phyloP scores from a whole-genome alignment of 1,140 invertebrate genomes.

The Lordiphosa mommai region DNA sequence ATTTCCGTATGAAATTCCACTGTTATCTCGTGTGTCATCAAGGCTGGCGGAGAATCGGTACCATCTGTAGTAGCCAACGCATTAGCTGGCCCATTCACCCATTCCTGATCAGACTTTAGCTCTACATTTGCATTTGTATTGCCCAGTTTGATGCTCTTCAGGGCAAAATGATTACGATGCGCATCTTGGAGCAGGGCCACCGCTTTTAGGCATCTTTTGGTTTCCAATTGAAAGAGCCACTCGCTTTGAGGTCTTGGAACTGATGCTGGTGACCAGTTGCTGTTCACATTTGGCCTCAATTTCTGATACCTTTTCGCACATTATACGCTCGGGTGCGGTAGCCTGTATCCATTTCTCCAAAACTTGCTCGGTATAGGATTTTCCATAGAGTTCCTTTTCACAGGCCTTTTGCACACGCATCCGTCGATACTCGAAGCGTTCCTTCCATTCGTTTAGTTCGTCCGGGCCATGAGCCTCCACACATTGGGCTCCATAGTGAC shows the following conservation, averaged over 20 bases:
- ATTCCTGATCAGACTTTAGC: constrained; percentile 83
- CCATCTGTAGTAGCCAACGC: constrained; percentile 14
- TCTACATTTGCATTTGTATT: constrained; percentile 58
- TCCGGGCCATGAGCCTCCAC: constrained; percentile 87
- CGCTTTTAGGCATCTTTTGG: constrained; percentile 81
- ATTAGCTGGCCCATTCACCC: constrained; percentile 71
- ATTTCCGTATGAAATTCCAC: constrained; percentile 87
- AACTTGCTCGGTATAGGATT: constrained; percentile 84
- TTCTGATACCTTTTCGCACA: constrained; percentile 82
- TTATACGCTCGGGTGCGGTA: constrained; percentile 82
- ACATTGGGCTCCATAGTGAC: constrained; percentile 86
- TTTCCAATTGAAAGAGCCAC: constrained; percentile 85
- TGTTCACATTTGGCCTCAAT: constrained; percentile 83
- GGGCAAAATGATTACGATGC: constrained; percentile 86
- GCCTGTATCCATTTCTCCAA: constrained; percentile 84
- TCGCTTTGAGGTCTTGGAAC: constrained; percentile 85
- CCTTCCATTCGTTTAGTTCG: constrained; percentile 88
- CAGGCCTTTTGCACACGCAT: constrained; percentile 84
- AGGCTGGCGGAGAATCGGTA: constrained; percentile 2
- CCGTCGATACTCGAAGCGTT: constrained; percentile 85
- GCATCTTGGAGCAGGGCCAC: constrained; percentile 87
- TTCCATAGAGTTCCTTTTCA: constrained; percentile 85
- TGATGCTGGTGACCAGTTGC: constrained; percentile 83
- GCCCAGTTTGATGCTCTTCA: constrained; percentile 81
- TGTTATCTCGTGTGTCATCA: constrained; percentile 82